These are phyloP conservation scores for Varroa destructor DNA, from an alignment of 1,140 invertebrate genomes.

Conservation along the genomic window DNA sequence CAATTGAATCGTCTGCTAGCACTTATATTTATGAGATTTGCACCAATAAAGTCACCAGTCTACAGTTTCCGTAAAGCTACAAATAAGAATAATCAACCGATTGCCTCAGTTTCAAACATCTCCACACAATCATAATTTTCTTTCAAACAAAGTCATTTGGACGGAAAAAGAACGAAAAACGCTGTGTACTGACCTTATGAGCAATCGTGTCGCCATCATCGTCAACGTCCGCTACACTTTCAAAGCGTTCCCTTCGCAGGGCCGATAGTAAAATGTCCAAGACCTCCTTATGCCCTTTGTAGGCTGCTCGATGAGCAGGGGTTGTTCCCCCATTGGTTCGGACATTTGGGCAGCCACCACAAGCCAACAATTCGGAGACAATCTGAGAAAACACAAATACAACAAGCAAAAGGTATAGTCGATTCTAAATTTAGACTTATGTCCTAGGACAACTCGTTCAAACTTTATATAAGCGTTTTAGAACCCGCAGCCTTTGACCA, in stretches of 20 bases:
- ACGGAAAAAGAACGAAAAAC: too few species aligned
- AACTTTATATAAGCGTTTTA: too few species aligned
- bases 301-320: conserved; percentile 10
- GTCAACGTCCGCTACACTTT: background rate
- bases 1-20: too few species aligned
- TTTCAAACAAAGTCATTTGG: too few species aligned
- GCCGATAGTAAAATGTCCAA: background rate
- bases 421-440: too few species aligned
- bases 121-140: too few species aligned
- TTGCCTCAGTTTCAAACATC: background rate
- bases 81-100: background rate
- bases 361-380: background rate
- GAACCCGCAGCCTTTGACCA: too few species aligned
- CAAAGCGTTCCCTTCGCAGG: background rate
- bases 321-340: conserved; percentile 12
- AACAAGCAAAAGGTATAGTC: too few species aligned
- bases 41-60: too few species aligned
- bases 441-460: too few species aligned
- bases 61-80: background rate
- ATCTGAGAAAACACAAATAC: background rate
- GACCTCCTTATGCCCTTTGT: conserved; percentile 4
- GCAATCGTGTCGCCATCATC: conserved; percentile 7
- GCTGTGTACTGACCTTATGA: background rate
- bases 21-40: too few species aligned
- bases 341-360: background rate